Evolutionary conservation across 2,888 invertebrate species (phyloP).

Genomic region (Leptopterna dolabrata): DNA sequence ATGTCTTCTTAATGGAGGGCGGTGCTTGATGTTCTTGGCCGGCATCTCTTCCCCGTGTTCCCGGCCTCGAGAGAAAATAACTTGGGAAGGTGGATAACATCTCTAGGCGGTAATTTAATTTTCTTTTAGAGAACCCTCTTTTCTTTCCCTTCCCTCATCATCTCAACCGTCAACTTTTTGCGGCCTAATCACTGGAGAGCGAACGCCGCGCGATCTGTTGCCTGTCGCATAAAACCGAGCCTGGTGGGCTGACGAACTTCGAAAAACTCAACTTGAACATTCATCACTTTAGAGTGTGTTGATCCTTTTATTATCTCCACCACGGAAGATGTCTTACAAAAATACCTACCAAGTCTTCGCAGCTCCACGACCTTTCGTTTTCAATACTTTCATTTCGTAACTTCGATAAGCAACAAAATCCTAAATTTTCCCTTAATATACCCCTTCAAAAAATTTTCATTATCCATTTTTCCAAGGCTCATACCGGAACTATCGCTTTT

Average conservation of each 20-base stretch:
- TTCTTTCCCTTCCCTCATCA: neutral
- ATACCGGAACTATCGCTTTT: no score
- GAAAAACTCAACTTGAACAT: neutral
- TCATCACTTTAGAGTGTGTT: neutral
- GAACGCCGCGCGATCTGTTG: neutral
- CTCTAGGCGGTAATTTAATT: conserved; percentile 32
- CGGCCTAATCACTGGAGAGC: neutral
- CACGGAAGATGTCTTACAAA: no score
- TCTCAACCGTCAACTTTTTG: neutral
- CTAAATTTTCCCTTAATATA: no score
- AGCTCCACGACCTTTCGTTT: no score
- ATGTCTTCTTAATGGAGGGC: conserved; percentile 34
- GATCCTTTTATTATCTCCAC: neutral
- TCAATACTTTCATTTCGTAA: no score
- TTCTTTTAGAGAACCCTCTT: neutral
- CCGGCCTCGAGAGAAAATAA: neutral
- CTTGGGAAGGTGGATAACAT: neutral
- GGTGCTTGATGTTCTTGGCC: conserved; percentile 15
- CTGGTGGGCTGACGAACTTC: neutral
- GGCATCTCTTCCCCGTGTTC: neutral
- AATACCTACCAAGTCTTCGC: no score
- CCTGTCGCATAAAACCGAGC: neutral
- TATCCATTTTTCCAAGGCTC: no score
- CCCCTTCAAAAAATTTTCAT: no score
- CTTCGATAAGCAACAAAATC: no score